Conservation (phyloP, 2,888 invertebrate genomes). For the Lasioglossum morio region DNA sequence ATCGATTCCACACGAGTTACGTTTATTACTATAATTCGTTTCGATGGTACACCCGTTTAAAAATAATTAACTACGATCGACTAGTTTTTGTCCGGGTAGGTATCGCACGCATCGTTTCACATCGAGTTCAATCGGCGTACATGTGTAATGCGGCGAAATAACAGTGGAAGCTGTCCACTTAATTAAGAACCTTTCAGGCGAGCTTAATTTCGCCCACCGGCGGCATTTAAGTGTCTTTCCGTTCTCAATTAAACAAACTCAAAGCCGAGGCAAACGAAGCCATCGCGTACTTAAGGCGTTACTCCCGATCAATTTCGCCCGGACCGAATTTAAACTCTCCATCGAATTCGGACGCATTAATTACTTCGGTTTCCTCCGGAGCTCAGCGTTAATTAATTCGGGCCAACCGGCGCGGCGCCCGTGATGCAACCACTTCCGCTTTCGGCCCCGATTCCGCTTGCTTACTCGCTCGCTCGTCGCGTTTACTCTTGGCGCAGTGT, state of each 20-base stretch:
- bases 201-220: neutral
- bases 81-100: neutral
- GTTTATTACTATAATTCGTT: neutral
- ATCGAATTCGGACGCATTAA: slow-evolving; percentile 10
- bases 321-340: slow-evolving; percentile 16
- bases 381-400: slow-evolving; percentile 24
- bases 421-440: neutral
- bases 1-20: neutral
- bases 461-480: neutral
- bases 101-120: neutral
- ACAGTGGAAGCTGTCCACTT: neutral
- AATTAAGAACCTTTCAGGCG: neutral
- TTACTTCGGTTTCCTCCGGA: slow-evolving; percentile 6
- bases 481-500: neutral
- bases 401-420: neutral
- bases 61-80: neutral
- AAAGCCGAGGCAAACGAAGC: neutral
- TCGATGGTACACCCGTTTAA: neutral
- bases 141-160: neutral
- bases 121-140: neutral
- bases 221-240: neutral
- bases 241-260: slow-evolving; percentile 4
- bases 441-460: neutral
- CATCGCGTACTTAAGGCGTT: slow-evolving; percentile 13
- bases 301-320: slow-evolving; percentile 16